These are phyloP conservation scores for Hydra vulgaris DNA, from an alignment of 30 jellyfish, hydroid and myxozoan species.

Conservation along the genomic window DNA sequence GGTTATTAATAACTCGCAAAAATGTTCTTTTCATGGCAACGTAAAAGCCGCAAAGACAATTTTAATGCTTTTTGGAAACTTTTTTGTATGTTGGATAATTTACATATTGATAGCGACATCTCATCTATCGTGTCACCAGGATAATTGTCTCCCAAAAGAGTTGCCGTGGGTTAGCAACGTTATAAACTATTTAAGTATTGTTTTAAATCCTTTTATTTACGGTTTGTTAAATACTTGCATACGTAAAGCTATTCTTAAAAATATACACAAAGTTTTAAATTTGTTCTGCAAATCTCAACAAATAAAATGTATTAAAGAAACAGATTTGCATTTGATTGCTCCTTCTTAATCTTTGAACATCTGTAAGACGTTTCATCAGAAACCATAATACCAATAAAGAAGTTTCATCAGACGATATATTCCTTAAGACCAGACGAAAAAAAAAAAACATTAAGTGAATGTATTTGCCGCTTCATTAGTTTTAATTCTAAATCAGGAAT, in stretches of 20 bases:
- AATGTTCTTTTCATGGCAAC: background rate
- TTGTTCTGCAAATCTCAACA: background rate
- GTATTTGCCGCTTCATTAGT: too few relatives aligned
- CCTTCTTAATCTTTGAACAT: too few relatives aligned
- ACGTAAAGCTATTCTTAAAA: slow-evolving; percentile 10
- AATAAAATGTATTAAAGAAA: too few relatives aligned
- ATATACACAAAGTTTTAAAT: background rate
- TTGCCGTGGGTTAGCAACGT: slow-evolving; percentile 27
- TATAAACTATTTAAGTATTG: slow-evolving; percentile 17
- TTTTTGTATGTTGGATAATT: slow-evolving; percentile 25
- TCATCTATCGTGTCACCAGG: slow-evolving; percentile 3
- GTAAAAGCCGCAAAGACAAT: slow-evolving; percentile 32
- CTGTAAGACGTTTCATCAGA: too few relatives aligned
- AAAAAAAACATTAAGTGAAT: too few relatives aligned
- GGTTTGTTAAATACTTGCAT: slow-evolving; percentile 14
- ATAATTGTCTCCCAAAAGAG: slow-evolving; percentile 23
- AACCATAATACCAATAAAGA: too few relatives aligned
- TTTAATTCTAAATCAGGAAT: too few relatives aligned
- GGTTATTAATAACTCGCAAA: background rate
- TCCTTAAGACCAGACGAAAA: too few relatives aligned
- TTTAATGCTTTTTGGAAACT: slow-evolving; percentile 21
- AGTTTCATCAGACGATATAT: too few relatives aligned
- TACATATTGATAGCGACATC: slow-evolving; percentile 12
- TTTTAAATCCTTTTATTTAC: slow-evolving; percentile 25
- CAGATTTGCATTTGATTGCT: too few relatives aligned